Base-by-base conservation (phyloP, 1,140 invertebrate species). In the Hycleus cichorii region DNA sequence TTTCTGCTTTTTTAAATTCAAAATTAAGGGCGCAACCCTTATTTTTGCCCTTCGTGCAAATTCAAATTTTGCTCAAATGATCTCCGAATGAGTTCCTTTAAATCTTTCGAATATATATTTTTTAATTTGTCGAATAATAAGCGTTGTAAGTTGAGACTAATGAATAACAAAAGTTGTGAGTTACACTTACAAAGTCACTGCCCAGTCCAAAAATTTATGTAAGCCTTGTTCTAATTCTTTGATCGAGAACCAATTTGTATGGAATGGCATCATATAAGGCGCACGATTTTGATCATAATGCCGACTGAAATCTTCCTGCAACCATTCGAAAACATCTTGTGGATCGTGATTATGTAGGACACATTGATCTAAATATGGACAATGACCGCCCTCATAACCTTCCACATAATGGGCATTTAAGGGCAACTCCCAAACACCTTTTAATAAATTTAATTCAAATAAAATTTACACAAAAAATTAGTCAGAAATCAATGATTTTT, bases 211-310 rank as follows among this genome's bases (percentile, higher is more conserved):
- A 72, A 95, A 95, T 72, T 93, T 93, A 52, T 87, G 84, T 2
- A 95, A 77, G 25, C 91, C 92, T 56, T 83, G 76, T 71, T 93
- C 90, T 1, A 94, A 76, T 62, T 87, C 88, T 62, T 91, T 89
- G 47, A 91, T 90, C 68, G 93, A 90, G 80, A 95, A 95, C 92
- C 91, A 95, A 75, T 93, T 95, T 7, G 91, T 94, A 63, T 94
- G 91, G 81, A 95, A 91, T 4, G 91, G 86, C 87, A 95, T 91
- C 88, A 93, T 91, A 69, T 95, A 93, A 0, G 92, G 92, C 1
- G 92, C 92, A 59, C 88, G 80, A 71, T 94, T 93, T 68, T 91
- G 87, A 39, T 89, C 84, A 67, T 93, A 94, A 69, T 90, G 85
- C 26, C 90, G 78, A 44, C 83, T 82, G 72, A 95, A 96, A 71